Conservation (phyloP, 2,113 vertebrate species). For the Lepus europaeus region DNA sequence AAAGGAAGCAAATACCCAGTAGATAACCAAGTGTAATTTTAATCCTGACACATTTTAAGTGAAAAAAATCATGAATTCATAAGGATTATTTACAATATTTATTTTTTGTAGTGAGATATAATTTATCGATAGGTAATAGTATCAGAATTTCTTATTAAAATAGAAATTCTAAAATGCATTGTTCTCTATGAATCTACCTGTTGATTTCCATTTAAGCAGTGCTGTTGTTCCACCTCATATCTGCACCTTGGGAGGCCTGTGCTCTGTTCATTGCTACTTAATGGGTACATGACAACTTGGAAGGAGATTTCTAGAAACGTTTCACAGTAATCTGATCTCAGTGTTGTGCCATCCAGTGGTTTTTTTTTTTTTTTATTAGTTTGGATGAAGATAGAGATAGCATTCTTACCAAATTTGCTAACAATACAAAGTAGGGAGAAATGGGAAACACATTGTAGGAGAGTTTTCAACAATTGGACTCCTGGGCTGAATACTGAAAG, state of each 20-base stretch:
- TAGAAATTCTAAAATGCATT: slow-evolving; percentile 37
- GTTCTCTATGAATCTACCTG: background rate
- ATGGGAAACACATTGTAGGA: slow-evolving; percentile 40
- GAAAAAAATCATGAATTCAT: background rate
- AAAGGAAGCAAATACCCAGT: background rate
- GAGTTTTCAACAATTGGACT: slow-evolving; percentile 52
- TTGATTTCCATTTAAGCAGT: slow-evolving; percentile 18
- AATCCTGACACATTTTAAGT: background rate
- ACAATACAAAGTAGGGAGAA: slow-evolving; percentile 60
- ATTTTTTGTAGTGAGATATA: background rate
- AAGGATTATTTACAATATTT: background rate
- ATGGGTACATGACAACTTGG: slow-evolving; percentile 41
- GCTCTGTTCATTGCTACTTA: slow-evolving; percentile 42
- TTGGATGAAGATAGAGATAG: slow-evolving; percentile 64
- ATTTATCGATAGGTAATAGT: background rate
- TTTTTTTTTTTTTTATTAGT: slow-evolving; percentile 50
- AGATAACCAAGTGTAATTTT: background rate
- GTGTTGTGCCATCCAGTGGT: slow-evolving; percentile 64
- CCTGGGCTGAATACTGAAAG: slow-evolving; percentile 12
- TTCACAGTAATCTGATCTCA: slow-evolving; percentile 68
- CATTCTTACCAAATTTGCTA: slow-evolving; percentile 74
- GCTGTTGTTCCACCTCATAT: slow-evolving; percentile 16
- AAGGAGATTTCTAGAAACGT: slow-evolving; percentile 62
- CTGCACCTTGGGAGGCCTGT: background rate
- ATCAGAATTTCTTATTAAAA: slow-evolving; percentile 15